A percentile compares a stretch with the other conserved stretches of the same genome.
These are phyloP conservation scores for Anolis carolinensis DNA, from an alignment of 2,113 vertebrate species.

Conservation along the genomic window DNA sequence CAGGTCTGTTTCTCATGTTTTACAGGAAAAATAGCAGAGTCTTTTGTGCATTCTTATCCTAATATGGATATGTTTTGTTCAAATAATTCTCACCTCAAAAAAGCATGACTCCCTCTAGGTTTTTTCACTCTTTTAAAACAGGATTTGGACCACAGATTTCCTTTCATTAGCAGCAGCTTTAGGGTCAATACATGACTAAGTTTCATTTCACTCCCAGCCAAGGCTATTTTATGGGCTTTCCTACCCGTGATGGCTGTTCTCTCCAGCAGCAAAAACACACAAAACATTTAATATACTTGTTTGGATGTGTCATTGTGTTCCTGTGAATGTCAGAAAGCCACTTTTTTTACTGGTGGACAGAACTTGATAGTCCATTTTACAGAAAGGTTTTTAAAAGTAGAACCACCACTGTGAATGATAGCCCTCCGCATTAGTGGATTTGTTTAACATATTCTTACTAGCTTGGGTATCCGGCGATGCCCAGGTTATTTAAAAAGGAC, in stretches of 20 bases:
- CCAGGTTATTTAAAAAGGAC: no score
- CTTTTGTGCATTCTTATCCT: neutral
- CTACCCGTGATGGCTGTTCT: neutral
- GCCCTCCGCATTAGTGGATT: no score
- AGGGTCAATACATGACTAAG: neutral
- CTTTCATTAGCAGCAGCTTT: neutral
- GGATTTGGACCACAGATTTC: neutral
- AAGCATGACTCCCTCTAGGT: neutral
- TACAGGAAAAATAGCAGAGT: neutral
- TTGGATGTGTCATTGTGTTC: neutral
- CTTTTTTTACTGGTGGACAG: no score
- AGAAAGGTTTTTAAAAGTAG: neutral
- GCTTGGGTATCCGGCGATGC: no score
- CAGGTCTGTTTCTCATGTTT: neutral
- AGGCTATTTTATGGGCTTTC: neutral
- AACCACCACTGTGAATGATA: neutral
- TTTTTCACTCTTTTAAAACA: neutral
- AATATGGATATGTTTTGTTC: neutral
- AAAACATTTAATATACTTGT: neutral
- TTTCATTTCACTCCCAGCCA: neutral
- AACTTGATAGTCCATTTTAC: neutral
- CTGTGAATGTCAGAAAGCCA: neutral
- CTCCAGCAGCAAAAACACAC: neutral
- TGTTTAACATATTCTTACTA: no score
- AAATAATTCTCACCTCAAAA: neutral